Percentiles rank a stretch among this genome's conserved stretches.
Evolutionary conservation across 2,888 invertebrate species (phyloP).

Genomic region (Trisateles emortualis): DNA sequence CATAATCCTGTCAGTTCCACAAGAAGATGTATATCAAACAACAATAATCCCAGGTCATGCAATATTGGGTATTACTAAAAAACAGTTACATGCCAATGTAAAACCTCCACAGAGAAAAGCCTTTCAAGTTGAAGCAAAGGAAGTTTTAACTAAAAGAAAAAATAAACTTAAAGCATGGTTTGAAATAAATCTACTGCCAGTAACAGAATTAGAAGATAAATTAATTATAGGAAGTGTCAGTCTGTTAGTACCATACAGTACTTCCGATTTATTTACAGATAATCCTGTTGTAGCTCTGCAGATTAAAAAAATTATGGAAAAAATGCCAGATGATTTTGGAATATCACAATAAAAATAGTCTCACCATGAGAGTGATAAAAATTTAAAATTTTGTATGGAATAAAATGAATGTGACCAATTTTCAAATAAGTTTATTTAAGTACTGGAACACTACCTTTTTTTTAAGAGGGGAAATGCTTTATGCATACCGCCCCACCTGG

Average conservation of each 20-base stretch:
- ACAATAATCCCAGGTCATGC: conserved; percentile 73
- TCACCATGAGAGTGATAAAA: no score
- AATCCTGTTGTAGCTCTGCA: conserved; percentile 71
- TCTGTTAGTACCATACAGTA: conserved; percentile 69
- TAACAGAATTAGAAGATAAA: conserved; percentile 63
- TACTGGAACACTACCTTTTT: no score
- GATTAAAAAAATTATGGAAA: conserved; percentile 68
- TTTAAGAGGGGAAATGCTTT: no score
- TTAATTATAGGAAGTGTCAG: conserved; percentile 69
- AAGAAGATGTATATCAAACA: conserved; percentile 57
- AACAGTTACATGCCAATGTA: conserved; percentile 32
- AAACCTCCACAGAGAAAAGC: conserved; percentile 50
- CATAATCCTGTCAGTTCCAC: conserved; percentile 64
- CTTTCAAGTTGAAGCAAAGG: conserved; percentile 20
- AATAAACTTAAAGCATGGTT: conserved; percentile 69
- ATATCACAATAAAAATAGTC: not conserved
- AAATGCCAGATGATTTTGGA: conserved; percentile 66
- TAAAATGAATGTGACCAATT: no score
- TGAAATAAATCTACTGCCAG: conserved; percentile 67
- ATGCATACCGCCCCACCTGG: no score
- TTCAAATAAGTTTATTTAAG: no score
- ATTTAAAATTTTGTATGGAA: no score
- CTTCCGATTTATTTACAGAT: conserved; percentile 69
- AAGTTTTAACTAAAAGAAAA: conserved; percentile 57
- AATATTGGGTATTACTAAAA: conserved; percentile 57